Conservation (phyloP, 2,797 vertebrate species). For the Arctocebus calabarensis region DNA sequence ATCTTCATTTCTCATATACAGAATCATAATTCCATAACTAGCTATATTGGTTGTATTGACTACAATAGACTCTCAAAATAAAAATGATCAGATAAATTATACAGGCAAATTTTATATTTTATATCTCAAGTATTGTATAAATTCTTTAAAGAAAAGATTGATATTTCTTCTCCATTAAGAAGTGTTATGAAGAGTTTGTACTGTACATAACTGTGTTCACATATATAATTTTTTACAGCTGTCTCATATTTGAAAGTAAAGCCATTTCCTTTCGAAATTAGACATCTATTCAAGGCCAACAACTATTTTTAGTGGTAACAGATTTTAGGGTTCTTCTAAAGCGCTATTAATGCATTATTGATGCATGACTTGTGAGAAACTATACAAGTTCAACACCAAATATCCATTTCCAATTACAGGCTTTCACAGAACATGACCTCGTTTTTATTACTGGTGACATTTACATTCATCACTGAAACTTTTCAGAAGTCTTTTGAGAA, state of each 20-base stretch:
- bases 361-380: conserved; percentile 62
- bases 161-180: conserved; percentile 54
- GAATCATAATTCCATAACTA: conserved; percentile 68
- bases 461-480: conserved; percentile 34
- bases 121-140: background rate
- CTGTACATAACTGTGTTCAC: conserved; percentile 34
- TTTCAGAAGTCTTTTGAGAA: conserved; percentile 37
- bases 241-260: conserved; percentile 68
- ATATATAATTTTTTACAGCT: conserved; percentile 63
- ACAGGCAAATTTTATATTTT: background rate
- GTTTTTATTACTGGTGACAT: conserved; percentile 17
- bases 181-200: conserved; percentile 47
- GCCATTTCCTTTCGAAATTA: conserved; percentile 66
- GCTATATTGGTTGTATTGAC: conserved; percentile 62
- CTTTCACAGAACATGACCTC: conserved; percentile 5
- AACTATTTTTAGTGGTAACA: conserved; percentile 66
- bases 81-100: conserved; percentile 72
- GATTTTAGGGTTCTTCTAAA: conserved; percentile 60
- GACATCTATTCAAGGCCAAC: conserved; percentile 58
- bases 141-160: conserved; percentile 31
- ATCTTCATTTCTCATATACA: conserved; percentile 71
- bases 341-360: conserved; percentile 63
- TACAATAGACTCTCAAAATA: conserved; percentile 68
- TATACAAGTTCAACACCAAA: conserved; percentile 56
- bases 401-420: conserved; percentile 13